Conservation (phyloP, 1,140 invertebrate genomes). For the Aphaenogaster ashmeadi region DNA sequence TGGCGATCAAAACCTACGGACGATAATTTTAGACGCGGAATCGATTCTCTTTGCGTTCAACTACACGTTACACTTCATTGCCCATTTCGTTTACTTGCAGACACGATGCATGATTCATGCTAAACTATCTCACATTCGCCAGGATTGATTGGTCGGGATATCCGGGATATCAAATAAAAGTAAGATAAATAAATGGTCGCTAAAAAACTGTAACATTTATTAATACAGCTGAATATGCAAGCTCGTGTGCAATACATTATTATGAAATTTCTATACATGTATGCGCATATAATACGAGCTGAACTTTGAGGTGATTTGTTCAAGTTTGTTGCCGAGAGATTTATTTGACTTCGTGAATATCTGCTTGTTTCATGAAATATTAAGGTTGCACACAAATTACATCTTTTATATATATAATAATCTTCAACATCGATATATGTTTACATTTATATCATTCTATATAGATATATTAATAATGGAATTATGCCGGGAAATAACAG, state of each 20-base stretch:
- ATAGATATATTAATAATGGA: slow-evolving; percentile 6
- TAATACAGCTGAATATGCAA: slow-evolving; percentile 75
- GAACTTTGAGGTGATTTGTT: slow-evolving; percentile 18
- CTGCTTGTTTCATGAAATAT: slow-evolving; percentile 8
- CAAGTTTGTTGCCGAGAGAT: background rate
- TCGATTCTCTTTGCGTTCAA: background rate
- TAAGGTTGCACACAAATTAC: background rate
- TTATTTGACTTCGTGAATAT: background rate
- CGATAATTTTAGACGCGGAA: background rate
- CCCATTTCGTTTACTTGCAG: background rate
- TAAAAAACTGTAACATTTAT: slow-evolving; percentile 83
- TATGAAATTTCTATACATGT: slow-evolving; percentile 60
- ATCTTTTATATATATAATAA: slow-evolving; percentile 5
- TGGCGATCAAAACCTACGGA: background rate
- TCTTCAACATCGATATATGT: background rate
- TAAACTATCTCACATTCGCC: background rate
- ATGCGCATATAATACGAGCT: slow-evolving; percentile 62
- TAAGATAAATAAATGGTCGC: slow-evolving; percentile 76
- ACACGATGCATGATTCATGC: background rate
- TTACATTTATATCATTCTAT: background rate
- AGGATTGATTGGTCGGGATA: slow-evolving; percentile 67
- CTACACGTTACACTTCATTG: slow-evolving; percentile 3
- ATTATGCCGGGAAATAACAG: slow-evolving; percentile 15
- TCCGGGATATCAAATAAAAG: slow-evolving; percentile 77
- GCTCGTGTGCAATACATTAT: slow-evolving; percentile 66